These are phyloP conservation scores for Aphelenchoides fujianensis DNA, from an alignment of 1,140 invertebrate genomes.

Conservation along the genomic window DNA sequence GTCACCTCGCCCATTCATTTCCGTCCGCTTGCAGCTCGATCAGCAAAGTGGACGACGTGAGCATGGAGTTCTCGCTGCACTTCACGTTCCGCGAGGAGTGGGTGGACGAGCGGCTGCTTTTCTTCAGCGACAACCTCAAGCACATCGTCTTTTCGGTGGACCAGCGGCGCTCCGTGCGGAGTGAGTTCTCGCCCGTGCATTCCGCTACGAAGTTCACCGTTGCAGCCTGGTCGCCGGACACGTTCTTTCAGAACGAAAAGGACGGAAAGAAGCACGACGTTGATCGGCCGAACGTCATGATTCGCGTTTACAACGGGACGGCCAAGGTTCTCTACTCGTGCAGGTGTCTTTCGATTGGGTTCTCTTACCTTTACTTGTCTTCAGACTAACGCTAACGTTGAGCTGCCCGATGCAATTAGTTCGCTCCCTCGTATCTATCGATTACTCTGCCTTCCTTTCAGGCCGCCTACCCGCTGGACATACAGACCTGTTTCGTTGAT, in stretches of 20 bases:
- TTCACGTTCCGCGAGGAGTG: conserved; percentile 92
- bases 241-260: conserved; percentile 75
- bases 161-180: conserved; percentile 24
- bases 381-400: conserved; percentile 73
- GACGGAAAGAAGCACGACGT: conserved; percentile 95
- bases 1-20: conserved; percentile 1
- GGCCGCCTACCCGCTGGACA: conserved; percentile 81
- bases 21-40: conserved; percentile 70
- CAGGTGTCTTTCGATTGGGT: no score
- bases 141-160: conserved; percentile 42
- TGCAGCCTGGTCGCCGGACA: conserved; percentile 58
- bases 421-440: conserved; percentile 7
- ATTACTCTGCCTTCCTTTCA: conserved; percentile 16
- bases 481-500: conserved; percentile 82
- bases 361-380: no score
- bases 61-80: conserved; percentile 75
- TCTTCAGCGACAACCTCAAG: conserved; percentile 62
- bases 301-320: conserved; percentile 82
- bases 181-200: no score
- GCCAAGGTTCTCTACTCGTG: conserved; percentile 86
- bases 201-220: conserved; percentile 39
- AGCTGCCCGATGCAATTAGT: conserved; percentile 82
- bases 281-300: conserved; percentile 71
- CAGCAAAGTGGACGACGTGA: conserved; percentile 96
- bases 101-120: conserved; percentile 83